These are phyloP conservation scores for Megalops atlanticus DNA, from an alignment of 2,113 vertebrate species.

Conservation along the genomic window DNA sequence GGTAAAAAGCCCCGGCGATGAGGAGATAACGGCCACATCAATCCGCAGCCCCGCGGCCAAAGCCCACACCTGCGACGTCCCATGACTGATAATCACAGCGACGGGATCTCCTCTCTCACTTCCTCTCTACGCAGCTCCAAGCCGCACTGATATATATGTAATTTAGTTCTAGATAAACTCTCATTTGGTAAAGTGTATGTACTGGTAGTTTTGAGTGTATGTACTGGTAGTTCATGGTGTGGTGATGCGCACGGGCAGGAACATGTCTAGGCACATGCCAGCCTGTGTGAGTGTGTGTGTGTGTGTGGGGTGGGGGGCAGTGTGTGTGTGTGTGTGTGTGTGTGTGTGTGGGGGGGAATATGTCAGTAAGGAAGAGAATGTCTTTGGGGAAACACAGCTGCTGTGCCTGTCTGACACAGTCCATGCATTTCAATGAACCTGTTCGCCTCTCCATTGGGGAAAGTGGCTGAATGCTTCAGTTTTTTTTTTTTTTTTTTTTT, in stretches of 20 bases:
- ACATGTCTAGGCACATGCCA: too few species aligned
- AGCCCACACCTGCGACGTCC: not conserved
- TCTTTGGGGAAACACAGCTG: not conserved
- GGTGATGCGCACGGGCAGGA: too few species aligned
- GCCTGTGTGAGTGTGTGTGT: too few species aligned
- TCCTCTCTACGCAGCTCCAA: not conserved
- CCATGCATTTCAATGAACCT: constrained; percentile 15
- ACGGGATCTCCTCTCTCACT: not conserved
- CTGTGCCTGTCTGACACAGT: too few species aligned
- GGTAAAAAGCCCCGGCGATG: not conserved
- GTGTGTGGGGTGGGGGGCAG: too few species aligned
- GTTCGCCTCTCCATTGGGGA: not conserved
- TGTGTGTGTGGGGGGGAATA: too few species aligned
- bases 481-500: not conserved
- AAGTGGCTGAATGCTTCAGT: not conserved
- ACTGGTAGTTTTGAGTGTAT: too few species aligned
- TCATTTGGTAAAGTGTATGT: too few species aligned
- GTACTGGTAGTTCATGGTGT: too few species aligned
- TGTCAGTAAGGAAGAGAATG: not conserved
- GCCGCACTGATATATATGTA: too few species aligned
- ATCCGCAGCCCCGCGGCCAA: not conserved
- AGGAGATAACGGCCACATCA: not conserved
- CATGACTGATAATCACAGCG: not conserved
- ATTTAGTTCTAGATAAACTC: too few species aligned
- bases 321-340: too few species aligned